Conservation (phyloP, 1,140 invertebrate genomes). For the Zaprionus lachaisei region DNA sequence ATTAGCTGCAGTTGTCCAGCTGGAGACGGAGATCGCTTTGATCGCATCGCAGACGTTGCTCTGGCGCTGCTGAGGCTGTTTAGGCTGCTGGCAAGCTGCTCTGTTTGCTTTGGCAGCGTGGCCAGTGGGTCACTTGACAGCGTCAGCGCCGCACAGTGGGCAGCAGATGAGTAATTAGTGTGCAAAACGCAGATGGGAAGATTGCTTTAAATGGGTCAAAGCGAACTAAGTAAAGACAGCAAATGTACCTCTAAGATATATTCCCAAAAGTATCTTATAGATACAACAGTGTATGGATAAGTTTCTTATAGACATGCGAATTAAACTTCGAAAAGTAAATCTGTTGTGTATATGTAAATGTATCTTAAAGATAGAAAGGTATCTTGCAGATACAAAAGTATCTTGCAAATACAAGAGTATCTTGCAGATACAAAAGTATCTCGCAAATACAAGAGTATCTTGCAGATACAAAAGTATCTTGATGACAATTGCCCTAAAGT, state of each 20-base stretch:
- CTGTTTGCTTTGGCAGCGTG: slow-evolving; percentile 74
- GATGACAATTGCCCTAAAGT: neutral
- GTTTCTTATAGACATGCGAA: too few species aligned
- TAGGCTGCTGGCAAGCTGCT: slow-evolving; percentile 14
- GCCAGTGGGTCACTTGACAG: slow-evolving; percentile 58
- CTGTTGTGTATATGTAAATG: too few species aligned
- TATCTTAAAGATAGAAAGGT: neutral
- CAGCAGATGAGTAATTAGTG: slow-evolving; percentile 35
- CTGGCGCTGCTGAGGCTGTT: neutral
- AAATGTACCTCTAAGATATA: too few species aligned
- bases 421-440: neutral
- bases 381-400: neutral
- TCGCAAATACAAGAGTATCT: neutral
- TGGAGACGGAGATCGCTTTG: slow-evolving; percentile 63
- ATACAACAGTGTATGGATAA: neutral
- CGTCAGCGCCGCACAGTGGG: slow-evolving; percentile 54
- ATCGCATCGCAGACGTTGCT: slow-evolving; percentile 56
- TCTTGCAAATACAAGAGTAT: neutral
- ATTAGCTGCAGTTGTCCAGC: slow-evolving; percentile 63
- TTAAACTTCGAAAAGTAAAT: too few species aligned
- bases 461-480: too few species aligned
- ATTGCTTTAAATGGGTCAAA: slow-evolving; percentile 10
- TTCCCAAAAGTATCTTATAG: neutral
- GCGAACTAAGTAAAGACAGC: too few species aligned
- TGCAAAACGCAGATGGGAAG: slow-evolving; percentile 37